These are phyloP conservation scores for Camponotus vicinus DNA, from an alignment of 1,140 invertebrate genomes.

Conservation along the genomic window DNA sequence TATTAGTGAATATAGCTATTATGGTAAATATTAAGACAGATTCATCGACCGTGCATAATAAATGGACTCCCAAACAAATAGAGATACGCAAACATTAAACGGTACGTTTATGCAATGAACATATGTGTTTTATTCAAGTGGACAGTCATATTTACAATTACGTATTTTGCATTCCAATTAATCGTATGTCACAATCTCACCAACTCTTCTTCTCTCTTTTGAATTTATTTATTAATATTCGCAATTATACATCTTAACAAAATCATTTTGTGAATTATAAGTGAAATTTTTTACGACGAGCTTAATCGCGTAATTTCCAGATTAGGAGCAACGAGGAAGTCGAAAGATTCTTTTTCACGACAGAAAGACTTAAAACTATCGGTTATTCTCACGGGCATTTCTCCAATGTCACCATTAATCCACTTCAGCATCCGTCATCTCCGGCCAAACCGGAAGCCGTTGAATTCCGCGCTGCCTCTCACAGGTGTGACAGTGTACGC, in stretches of 20 bases:
- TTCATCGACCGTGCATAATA: conserved; percentile 63
- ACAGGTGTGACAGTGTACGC: conserved; percentile 29
- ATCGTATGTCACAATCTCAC: neutral
- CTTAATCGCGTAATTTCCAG: neutral
- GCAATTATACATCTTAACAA: no score
- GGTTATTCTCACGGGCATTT: neutral
- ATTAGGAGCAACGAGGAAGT: neutral
- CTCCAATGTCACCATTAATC: conserved; percentile 36
- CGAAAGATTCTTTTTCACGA: neutral
- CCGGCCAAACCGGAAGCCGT: conserved; percentile 36
- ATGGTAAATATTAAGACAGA: conserved; percentile 64
- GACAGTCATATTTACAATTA: conserved; percentile 31
- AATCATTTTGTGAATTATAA: neutral
- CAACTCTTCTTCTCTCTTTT: neutral
- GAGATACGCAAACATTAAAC: conserved; percentile 64
- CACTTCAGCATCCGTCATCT: conserved; percentile 29
- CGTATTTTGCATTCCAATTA: conserved; percentile 30
- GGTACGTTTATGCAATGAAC: conserved; percentile 64
- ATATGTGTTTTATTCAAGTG: conserved; percentile 38
- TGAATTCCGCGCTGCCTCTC: conserved; percentile 31
- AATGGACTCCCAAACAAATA: conserved; percentile 66
- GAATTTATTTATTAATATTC: no score
- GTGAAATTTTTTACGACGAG: neutral
- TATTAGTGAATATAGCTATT: conserved; percentile 37
- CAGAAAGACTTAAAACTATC: neutral